phyloP scores from a whole-genome alignment of 2,797 vertebrate species.

The Taenioides sp. region DNA sequence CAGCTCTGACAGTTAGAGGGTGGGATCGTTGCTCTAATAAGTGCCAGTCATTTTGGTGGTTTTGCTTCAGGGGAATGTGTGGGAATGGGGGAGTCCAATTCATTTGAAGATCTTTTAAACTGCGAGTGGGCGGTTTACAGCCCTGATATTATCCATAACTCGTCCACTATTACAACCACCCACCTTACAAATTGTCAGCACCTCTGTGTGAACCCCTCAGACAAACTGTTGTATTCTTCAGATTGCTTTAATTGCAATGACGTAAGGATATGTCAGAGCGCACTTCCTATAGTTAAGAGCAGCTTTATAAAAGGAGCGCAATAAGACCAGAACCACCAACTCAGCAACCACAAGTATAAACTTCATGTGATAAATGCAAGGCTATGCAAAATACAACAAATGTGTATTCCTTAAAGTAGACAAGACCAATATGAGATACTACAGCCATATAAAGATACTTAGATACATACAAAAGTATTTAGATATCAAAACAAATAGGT shows the following conservation, averaged over 20 bases:
- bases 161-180: constrained; percentile 61
- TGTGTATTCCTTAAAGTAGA: constrained; percentile 22
- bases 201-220: constrained; percentile 47
- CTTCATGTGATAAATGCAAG: constrained; percentile 56
- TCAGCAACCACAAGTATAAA: constrained; percentile 68
- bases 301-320: constrained; percentile 61
- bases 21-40: constrained; percentile 57
- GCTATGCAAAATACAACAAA: constrained; percentile 56
- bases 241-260: constrained; percentile 66
- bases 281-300: constrained; percentile 49
- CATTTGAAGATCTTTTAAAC: constrained; percentile 69
- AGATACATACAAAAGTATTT: background rate
- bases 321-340: constrained; percentile 61
- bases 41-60: constrained; percentile 56
- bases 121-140: constrained; percentile 69
- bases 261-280: constrained; percentile 68
- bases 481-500: background rate
- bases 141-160: constrained; percentile 69
- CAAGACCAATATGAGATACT: background rate
- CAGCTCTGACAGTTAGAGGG: constrained; percentile 62
- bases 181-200: constrained; percentile 48
- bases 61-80: constrained; percentile 62
- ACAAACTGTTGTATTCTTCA: constrained; percentile 42
- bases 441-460: background rate
- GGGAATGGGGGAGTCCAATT: constrained; percentile 56